These are phyloP conservation scores for Rhyacichthys aspro DNA, from an alignment of 2,797 vertebrate species.

Conservation along the genomic window DNA sequence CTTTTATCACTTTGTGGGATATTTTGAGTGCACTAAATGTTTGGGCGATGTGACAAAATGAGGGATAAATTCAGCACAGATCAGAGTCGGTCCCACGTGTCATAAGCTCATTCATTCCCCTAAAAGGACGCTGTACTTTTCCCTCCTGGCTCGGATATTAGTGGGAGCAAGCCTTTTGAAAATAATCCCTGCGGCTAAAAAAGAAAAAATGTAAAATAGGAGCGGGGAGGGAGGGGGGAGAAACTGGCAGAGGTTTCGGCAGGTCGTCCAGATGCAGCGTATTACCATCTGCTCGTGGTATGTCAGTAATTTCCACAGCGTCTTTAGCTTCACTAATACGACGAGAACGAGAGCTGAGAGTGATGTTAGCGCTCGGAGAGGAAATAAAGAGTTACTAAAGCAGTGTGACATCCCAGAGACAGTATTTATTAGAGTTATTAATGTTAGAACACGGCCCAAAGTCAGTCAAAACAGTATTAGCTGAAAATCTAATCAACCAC, in stretches of 20 bases:
- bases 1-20: no score
- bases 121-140: slow-evolving; percentile 73
- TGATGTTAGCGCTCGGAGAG: slow-evolving; percentile 23
- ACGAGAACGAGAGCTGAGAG: slow-evolving; percentile 49
- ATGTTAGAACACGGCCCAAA: neutral
- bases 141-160: slow-evolving; percentile 53
- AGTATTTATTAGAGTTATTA: no score
- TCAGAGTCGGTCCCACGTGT: slow-evolving; percentile 23
- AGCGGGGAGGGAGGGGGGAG: slow-evolving; percentile 22
- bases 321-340: slow-evolving; percentile 73
- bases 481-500: no score
- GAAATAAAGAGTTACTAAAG: slow-evolving; percentile 11
- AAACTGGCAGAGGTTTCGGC: slow-evolving; percentile 50
- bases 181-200: slow-evolving; percentile 58
- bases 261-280: slow-evolving; percentile 67
- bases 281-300: slow-evolving; percentile 75
- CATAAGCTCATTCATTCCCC: slow-evolving; percentile 67
- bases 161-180: slow-evolving; percentile 52
- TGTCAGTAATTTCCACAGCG: slow-evolving; percentile 72
- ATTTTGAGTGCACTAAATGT: no score
- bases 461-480: no score
- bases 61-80: slow-evolving; percentile 32
- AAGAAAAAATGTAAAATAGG: slow-evolving; percentile 51
- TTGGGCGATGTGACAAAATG: no score
- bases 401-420: slow-evolving; percentile 26